Evolutionary conservation across 2,113 vertebrate genomes (phyloP).

Genomic region (Toxotes jaculatrix): DNA sequence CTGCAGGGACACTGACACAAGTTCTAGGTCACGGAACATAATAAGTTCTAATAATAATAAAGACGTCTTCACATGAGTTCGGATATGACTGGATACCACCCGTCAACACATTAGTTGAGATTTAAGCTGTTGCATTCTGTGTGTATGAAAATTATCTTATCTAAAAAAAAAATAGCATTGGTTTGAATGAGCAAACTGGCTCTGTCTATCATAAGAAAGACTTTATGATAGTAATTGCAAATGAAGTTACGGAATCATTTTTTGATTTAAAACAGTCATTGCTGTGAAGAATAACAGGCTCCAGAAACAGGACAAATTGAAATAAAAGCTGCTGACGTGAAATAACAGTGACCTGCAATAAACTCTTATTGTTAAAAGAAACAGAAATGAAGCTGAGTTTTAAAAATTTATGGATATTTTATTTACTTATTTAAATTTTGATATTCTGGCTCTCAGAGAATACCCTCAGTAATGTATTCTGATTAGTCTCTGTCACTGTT

Average conservation of each 20-base stretch:
- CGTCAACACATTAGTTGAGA: background rate
- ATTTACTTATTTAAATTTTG: constrained; percentile 19
- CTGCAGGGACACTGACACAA: constrained; percentile 14
- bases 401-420: constrained; percentile 21
- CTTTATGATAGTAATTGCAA: background rate
- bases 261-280: background rate
- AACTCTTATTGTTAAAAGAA: background rate
- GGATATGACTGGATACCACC: background rate
- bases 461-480: background rate
- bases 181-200: background rate
- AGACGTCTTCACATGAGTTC: background rate
- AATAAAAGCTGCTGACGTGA: background rate
- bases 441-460: constrained; percentile 17
- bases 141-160: background rate
- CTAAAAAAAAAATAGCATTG: background rate
- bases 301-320: background rate
- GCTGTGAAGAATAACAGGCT: background rate
- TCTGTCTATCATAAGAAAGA: background rate
- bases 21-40: background rate
- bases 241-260: background rate
- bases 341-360: background rate
- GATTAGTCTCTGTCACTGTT: background rate
- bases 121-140: background rate
- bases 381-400: background rate
- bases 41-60: constrained; percentile 11